Evolutionary conservation across 2,797 vertebrate species (phyloP), one percentile per base, ranked within the genome.

Genomic region (Ibycter americanus): DNA sequence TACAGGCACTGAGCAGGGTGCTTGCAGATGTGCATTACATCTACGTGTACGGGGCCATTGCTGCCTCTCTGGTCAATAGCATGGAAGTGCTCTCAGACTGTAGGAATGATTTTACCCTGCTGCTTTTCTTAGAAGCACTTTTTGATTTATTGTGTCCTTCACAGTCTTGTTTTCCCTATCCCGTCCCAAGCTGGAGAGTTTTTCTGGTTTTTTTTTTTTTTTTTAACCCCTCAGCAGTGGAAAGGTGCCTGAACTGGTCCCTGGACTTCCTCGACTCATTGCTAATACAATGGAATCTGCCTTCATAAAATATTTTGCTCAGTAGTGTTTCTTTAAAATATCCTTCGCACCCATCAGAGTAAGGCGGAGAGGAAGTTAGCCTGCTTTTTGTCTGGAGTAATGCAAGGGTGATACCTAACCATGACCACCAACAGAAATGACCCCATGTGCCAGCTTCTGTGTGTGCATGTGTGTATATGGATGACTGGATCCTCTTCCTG

Each of bases 261-360:
- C 66, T 40, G 89, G 92, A 82, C 88, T 94, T 15, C 47, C 55
- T 47, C 1, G 3, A 59, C 77, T 55, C 91, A 49, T 96, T 15
- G 70, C 87, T 78, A 95, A 93, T 96, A 93, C 85, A 91, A 89
- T 93, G 76, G 54, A 91, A 61, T 82, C 72, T 89, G 34, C 84
- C 95, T 96, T 96, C 51, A 67, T 83, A 95, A 95, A 91, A 32
- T 2, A 3, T 19, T 79, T 82, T 89, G 79, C 83, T 88, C 67
- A 7, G 46, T 14, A 5, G 71, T 74, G 31, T 70, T 74, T 90
- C 79, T 93, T 95, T 88, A 52, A 31, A 55, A n/a, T 40, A 25
- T 15, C n/a, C n/a, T 88, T 58, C 11, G 11, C 40, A 87, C 34
- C 36, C 13, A 38, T 29, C 23, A 6, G 56, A 78, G 56, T 2